A percentile compares a stretch with the other conserved stretches of the same genome.
phyloP scores from a whole-genome alignment of 2,888 invertebrate genomes.

The Sphaerophoria taeniata region DNA sequence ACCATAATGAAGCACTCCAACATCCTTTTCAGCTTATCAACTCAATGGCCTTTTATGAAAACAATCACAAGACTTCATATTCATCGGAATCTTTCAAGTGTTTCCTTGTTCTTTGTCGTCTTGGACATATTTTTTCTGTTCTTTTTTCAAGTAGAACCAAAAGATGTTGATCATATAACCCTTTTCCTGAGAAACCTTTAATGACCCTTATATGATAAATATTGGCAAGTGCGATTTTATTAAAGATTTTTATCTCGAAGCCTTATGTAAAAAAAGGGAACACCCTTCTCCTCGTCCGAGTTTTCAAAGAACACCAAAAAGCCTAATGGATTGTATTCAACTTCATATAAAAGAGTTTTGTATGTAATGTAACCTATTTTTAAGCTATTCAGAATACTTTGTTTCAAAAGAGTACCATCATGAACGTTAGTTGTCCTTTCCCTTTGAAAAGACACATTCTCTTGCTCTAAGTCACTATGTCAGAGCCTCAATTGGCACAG shows the following conservation, averaged over 20 bases:
- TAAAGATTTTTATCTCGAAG: neutral
- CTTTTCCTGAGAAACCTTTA: constrained; percentile 21
- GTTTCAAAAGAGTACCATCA: constrained; percentile 17
- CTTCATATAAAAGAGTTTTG: neutral
- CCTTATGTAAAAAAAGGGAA: neutral
- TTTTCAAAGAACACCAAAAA: too few species aligned
- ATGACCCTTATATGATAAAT: constrained; percentile 10
- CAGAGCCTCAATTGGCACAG: constrained; percentile 32
- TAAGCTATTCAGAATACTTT: neutral
- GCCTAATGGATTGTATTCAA: too few species aligned
- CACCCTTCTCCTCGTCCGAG: too few species aligned
- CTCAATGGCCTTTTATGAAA: constrained; percentile 15
- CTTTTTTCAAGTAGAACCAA: constrained; percentile 29
- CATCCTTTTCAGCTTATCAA: constrained; percentile 15
- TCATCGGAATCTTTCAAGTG: neutral
- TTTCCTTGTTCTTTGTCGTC: neutral
- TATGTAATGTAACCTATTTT: constrained; percentile 1
- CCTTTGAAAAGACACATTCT: constrained; percentile 17
- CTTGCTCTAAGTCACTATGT: neutral
- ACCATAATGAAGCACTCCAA: constrained; percentile 23
- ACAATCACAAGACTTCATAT: constrained; percentile 13
- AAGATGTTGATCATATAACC: constrained; percentile 29
- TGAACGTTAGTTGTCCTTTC: constrained; percentile 38
- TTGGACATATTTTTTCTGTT: neutral
- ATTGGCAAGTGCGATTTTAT: neutral